phyloP scores from a whole-genome alignment of 2,888 invertebrate species.

The Perizoma flavofasciatum region DNA sequence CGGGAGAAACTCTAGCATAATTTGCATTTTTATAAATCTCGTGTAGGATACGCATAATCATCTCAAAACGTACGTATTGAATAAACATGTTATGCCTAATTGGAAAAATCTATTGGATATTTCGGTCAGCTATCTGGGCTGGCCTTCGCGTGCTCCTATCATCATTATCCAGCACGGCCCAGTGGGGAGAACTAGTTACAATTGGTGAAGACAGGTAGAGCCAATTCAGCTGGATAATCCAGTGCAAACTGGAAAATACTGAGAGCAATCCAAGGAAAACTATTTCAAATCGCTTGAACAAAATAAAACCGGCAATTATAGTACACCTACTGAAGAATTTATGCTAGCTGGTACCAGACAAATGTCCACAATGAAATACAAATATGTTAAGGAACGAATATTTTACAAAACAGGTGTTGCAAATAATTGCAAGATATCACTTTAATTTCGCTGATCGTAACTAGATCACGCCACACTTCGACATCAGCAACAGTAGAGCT shows the following conservation, averaged over 20 bases:
- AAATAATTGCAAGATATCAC: constrained; percentile 20
- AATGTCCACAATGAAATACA: no score
- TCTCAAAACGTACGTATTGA: constrained; percentile 16
- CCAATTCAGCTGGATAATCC: neutral
- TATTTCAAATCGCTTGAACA: neutral
- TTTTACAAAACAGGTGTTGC: constrained; percentile 9
- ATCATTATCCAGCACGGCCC: constrained; percentile 3
- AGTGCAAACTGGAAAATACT: constrained; percentile 1
- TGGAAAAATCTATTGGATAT: constrained; percentile 23
- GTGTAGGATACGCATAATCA: constrained; percentile 34
- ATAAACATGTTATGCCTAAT: constrained; percentile 29
- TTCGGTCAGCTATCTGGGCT: constrained; percentile 7
- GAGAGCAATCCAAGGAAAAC: constrained; percentile 2
- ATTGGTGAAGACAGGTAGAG: constrained; percentile 7
- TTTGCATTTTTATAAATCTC: constrained; percentile 26
- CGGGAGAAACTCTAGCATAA: constrained; percentile 16
- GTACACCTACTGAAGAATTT: neutral
- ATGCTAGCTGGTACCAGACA: no score
- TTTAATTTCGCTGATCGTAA: constrained; percentile 24
- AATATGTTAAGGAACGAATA: no score
- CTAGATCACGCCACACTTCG: constrained; percentile 25
- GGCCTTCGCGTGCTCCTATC: constrained; percentile 33
- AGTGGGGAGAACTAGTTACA: constrained; percentile 8
- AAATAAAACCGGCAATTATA: neutral
- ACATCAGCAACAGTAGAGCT: constrained; percentile 8